Base-by-base conservation (phyloP, 2,888 invertebrate genomes). In the Rutpela maculata region DNA sequence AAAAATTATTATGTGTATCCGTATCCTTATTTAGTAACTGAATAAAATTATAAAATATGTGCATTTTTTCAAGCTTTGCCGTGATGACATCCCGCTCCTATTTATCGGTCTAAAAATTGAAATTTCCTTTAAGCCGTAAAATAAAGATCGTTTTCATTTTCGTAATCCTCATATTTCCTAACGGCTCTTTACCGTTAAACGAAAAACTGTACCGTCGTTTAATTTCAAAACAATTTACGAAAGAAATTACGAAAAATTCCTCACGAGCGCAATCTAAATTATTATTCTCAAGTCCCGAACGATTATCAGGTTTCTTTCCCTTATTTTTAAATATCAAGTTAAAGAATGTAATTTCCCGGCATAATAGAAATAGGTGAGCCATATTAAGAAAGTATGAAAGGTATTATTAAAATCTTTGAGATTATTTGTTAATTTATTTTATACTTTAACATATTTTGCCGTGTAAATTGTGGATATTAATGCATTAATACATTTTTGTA, bases 171-270 rank as follows among this genome's bases (percentile, higher is more conserved):
- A 62, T 65, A 73, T 73, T 73, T 73, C 73, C 73, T 71, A 55
- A 71, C 63, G 63, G 60, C 43, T 35, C 65, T 55, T 26, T 38
- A 17, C 56, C 56, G 18, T 63, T 73, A 38, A 56, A 55, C 65
- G 73, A 22, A 57, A 65, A 55, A 65, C 65, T 56, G 73, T 63
- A 35, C 73, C 57, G 65, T 19, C 63, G 73, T 73, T 73, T 73
- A 73, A 73, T 73, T 73, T 73, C 73, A 73, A 73, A 73, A 73
- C 73, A 73, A 73, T 73, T 73, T 73, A 56, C 65, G 73, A 73
- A 73, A 73, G 73, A 73, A 65, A 73, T 73, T 73, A 73, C 65
- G 73, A 73, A 66, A 73, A 73, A 73, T 73, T 66, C 73, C 63
- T 65, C 65, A 35, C 55, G 57, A 63, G 65, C 63, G 73, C 73